Base-by-base conservation (phyloP, 2,888 invertebrate species). In the Beris morrisii region DNA sequence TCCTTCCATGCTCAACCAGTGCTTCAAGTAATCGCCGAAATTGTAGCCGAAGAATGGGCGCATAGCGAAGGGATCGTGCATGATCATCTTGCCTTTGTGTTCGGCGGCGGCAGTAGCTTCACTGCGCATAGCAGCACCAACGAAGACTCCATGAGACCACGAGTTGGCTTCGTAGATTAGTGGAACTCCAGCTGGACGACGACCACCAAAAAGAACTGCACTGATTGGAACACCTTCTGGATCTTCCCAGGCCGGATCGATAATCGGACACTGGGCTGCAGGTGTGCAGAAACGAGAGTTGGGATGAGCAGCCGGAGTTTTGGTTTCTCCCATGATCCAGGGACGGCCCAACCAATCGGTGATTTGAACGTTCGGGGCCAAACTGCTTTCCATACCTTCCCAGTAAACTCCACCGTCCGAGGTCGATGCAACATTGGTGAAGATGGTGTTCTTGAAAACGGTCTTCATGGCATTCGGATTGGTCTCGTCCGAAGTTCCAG, bases 1-100 rank as follows among this genome's bases (percentile, higher is more conserved):
- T 22, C 84, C 76, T 69, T 88, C 87, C 91, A 99, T 93, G 72
- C 89, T 90, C 72, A 98, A 83, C 98, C 99, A 99, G 81, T 99
- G 98, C n/a, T 87, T 82, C 28, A 99, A 84, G 80, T 99, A 99
- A 75, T 95, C 86, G 4, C 98, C 98, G 78, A 98, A 97, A 84
- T 99, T 99, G 86, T 99, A 99, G 0, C 98, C 98, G 79, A 99
- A 97, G 88, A 99, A 99, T 7, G 99, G 98, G 57, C 98, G 86
- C 98, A 99, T 99, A 0, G 99, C 99, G 82, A 99, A 98, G 9
- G 99, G 98, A 82, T 99, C 99, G 82, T 98, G 93, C 97, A 99
- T 97, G 43, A 99, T 90, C 1, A 88, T 83, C 82, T 94, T 95
- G 54, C 89, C 91, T 86, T 90, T 89, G 78, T 93, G 88, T 82